Conservation (phyloP, 1,140 invertebrate genomes). For the Bombus turneri region DNA sequence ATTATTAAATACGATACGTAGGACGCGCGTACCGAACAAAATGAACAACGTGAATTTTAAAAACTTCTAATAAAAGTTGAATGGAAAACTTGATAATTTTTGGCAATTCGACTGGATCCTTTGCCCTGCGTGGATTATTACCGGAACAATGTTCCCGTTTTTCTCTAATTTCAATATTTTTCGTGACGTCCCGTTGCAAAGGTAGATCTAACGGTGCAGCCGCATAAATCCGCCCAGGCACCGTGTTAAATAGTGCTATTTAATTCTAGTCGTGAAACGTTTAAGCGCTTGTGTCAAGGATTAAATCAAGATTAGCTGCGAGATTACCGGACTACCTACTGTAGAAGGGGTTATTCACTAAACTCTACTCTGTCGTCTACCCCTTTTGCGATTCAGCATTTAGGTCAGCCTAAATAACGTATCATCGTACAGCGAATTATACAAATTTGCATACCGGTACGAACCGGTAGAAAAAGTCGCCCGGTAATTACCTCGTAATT, state of each 20-base stretch:
- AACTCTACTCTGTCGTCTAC: constrained; percentile 59
- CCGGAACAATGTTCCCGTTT: neutral
- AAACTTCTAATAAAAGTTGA: neutral
- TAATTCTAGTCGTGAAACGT: constrained; percentile 78
- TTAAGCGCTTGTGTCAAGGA: constrained; percentile 82
- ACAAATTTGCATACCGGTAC: constrained; percentile 36
- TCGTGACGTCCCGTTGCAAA: neutral
- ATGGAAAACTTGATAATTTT: neutral
- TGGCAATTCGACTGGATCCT: neutral
- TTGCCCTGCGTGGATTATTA: neutral
- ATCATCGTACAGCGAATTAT: constrained; percentile 37
- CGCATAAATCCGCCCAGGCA: constrained; percentile 37
- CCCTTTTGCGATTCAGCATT: constrained; percentile 42
- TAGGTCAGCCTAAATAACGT: constrained; percentile 52
- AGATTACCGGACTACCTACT: constrained; percentile 76
- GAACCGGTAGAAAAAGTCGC: neutral
- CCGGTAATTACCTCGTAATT: constrained; percentile 27
- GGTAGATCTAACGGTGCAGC: constrained; percentile 4
- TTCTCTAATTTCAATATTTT: constrained; percentile 40
- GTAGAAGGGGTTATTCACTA: constrained; percentile 71
- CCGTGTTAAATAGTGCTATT: constrained; percentile 72
- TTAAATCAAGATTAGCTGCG: constrained; percentile 82
- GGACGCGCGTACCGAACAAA: constrained; percentile 65
- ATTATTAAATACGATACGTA: constrained; percentile 79
- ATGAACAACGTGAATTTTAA: constrained; percentile 60